Percentiles rank a stretch among this genome's conserved stretches.
Evolutionary conservation across 2,113 vertebrate species (phyloP).

Genomic region (Pseudonaja textilis): DNA sequence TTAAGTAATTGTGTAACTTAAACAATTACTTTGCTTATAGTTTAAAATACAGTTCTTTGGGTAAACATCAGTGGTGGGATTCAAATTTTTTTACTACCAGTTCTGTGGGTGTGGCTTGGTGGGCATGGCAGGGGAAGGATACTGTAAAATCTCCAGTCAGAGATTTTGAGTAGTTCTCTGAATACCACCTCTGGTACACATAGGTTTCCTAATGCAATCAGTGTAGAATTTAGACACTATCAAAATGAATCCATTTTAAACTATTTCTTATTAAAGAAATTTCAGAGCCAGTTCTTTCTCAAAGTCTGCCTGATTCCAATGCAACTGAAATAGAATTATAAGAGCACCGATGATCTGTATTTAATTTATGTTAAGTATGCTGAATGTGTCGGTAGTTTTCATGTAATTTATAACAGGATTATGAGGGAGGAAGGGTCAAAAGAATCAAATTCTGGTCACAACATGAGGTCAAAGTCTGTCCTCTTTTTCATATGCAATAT

Average conservation of each 20-base stretch:
- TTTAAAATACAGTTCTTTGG: conserved; percentile 35
- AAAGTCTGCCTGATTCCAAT: not conserved
- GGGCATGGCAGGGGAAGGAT: too few species aligned
- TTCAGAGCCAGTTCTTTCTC: conserved; percentile 19
- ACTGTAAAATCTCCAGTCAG: too few species aligned
- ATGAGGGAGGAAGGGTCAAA: not conserved
- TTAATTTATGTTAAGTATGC: not conserved
- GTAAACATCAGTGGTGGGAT: not conserved
- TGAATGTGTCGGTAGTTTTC: not conserved
- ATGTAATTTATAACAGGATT: not conserved
- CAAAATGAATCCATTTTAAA: conserved; percentile 48
- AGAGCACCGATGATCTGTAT: not conserved
- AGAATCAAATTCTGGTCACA: not conserved
- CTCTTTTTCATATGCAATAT: not conserved
- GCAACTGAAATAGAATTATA: not conserved
- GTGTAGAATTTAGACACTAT: conserved; percentile 48
- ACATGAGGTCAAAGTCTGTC: not conserved
- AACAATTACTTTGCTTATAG: conserved; percentile 23
- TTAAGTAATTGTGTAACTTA: conserved; percentile 41
- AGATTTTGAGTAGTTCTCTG: too few species aligned
- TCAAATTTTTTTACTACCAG: too few species aligned
- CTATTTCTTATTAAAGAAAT: conserved; percentile 1
- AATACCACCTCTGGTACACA: not conserved
- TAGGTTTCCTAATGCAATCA: conserved; percentile 42
- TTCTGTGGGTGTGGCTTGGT: too few species aligned